Evolutionary conservation across 2,797 vertebrate species (phyloP), one percentile per base, ranked within the genome.

Genomic region (Lacerta viridis): DNA sequence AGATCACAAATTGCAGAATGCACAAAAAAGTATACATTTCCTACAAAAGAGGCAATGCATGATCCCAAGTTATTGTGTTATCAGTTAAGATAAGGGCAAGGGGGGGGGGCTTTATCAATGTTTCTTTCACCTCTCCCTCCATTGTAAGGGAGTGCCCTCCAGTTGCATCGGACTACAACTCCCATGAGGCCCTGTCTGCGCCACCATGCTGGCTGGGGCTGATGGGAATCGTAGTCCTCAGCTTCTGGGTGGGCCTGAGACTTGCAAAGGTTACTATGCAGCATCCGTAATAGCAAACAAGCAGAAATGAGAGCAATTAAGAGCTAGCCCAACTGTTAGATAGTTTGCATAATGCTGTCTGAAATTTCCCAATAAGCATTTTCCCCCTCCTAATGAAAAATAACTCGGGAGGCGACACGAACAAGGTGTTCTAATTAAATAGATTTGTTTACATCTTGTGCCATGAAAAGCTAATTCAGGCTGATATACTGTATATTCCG

Each of bases 391-490:
- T 88, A 84, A 90, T 95, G 95, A 97, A 96, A 96, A 95, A 96
- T 95, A 0, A 94, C 91, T 94, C 92, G 85, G 87, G 88, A 95
- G 92, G 95, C 90, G 95, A 86, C 92, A 96, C 94, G 95, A 97
- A 96, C 94, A 97, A 97, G 96, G 96, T 97, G 96, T 97, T 97
- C 95, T 97, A 97, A 97, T 97, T 97, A 97, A 97, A 97, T 95
- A 97, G 97, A 97, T 97, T 97, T 97, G 96, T 97, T 97, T 97
- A 96, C 92, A 96, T 95, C 94, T 95, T 25, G 33, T 93, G 96
- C 90, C 92, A 96, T 69, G 93, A 95, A 96, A 96, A 97, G 90
- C 93, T 97, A 97, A 96, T 97, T 97, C 96, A 91, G 90, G 94
- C 96, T 97, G 96, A 97, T 97, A 96, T 95, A 97, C 90, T 95